Conservation (phyloP, 2,888 invertebrate species). For the Dryobotodes eremita region DNA sequence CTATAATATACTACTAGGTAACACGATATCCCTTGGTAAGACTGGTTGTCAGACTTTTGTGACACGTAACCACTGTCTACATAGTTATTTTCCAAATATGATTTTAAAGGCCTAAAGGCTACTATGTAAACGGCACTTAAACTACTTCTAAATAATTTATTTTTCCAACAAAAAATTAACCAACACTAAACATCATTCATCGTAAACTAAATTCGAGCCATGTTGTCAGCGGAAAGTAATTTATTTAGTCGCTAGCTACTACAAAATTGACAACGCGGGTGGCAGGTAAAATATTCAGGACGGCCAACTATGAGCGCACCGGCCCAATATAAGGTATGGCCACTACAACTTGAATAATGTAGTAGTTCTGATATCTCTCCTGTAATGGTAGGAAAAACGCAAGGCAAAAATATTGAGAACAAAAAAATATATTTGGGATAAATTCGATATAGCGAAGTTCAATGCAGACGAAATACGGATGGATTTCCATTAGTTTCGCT, state of each 20-base stretch:
- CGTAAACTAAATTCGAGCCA: constrained; percentile 32
- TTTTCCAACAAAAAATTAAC: neutral
- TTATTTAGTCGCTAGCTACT: constrained; percentile 41
- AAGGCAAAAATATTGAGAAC: neutral
- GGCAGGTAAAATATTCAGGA: constrained; percentile 68
- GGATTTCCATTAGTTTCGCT: too few species aligned
- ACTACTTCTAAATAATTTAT: neutral
- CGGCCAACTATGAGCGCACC: constrained; percentile 53
- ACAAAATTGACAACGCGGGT: constrained; percentile 43
- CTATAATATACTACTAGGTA: too few species aligned
- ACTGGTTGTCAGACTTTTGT: neutral
- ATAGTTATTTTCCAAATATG: neutral
- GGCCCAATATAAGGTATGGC: constrained; percentile 58
- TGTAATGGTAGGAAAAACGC: constrained; percentile 43
- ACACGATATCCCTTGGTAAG: neutral
- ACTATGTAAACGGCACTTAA: neutral
- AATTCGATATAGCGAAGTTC: neutral
- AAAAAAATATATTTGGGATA: too few species aligned
- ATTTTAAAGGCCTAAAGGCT: neutral
- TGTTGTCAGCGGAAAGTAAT: constrained; percentile 45
- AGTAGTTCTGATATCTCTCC: constrained; percentile 53
- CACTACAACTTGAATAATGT: constrained; percentile 67
- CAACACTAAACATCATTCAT: constrained; percentile 12
- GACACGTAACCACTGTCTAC: neutral
- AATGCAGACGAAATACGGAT: neutral